These are phyloP conservation scores for Bilobella aurantiaca DNA, from an alignment of 1,140 invertebrate species.

Conservation along the genomic window DNA sequence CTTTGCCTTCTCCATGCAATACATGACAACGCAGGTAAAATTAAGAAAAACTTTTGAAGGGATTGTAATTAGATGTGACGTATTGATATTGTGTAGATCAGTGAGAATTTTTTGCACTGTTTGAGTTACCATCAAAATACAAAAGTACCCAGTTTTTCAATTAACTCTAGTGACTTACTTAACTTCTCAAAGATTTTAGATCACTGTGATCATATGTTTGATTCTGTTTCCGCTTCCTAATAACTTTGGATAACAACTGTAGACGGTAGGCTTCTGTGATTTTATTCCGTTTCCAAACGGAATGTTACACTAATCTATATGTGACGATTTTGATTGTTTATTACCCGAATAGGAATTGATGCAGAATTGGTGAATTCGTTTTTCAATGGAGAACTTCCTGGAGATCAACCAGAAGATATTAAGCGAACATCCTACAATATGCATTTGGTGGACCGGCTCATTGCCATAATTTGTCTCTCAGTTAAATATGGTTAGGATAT, in stretches of 20 bases:
- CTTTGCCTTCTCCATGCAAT: conserved; percentile 87
- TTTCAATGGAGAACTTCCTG: conserved; percentile 36
- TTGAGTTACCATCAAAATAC: too few relatives aligned
- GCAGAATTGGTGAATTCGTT: conserved; percentile 57
- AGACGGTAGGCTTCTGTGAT: conserved; percentile 1
- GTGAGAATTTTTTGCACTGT: too few relatives aligned
- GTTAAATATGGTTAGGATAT: conserved; percentile 32
- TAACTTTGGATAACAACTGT: too few relatives aligned
- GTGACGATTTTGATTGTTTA: too few relatives aligned
- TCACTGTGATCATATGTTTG: too few relatives aligned
- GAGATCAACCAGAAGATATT: not conserved
- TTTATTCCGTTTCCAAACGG: not conserved
- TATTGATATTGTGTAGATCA: too few relatives aligned
- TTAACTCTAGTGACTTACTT: too few relatives aligned
- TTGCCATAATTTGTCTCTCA: conserved; percentile 69
- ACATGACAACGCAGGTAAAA: conserved; percentile 79
- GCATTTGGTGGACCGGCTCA: conserved; percentile 62
- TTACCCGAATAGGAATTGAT: conserved; percentile 56
- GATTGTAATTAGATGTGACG: not conserved
- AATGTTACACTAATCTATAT: not conserved
- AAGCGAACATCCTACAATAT: conserved; percentile 52
- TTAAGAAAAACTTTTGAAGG: not conserved
- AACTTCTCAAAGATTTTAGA: too few relatives aligned
- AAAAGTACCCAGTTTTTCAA: too few relatives aligned
- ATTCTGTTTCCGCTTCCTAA: too few relatives aligned